Evolutionary conservation across 2,888 invertebrate genomes (phyloP).

Genomic region (Aspidapion aeneum): DNA sequence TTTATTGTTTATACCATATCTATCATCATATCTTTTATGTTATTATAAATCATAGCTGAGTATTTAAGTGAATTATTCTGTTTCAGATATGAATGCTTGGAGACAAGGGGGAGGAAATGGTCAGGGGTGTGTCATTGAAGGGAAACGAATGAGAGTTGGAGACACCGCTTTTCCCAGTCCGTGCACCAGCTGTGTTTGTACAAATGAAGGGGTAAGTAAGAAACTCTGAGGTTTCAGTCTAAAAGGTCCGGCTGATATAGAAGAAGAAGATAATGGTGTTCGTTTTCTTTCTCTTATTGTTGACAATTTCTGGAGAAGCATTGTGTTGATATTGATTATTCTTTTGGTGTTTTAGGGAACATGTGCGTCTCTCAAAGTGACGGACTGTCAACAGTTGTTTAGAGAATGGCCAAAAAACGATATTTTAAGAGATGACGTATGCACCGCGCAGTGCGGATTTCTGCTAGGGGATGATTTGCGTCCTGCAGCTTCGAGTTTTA

Average conservation of each 20-base stretch:
- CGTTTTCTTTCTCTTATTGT: too few relatives aligned
- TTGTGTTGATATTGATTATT: too few relatives aligned
- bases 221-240: neutral
- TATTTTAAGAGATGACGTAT: constrained; percentile 81
- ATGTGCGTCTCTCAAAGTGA: constrained; percentile 83
- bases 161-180: constrained; percentile 87
- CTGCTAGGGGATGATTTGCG: constrained; percentile 51
- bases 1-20: too few relatives aligned
- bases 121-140: constrained; percentile 80
- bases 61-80: neutral
- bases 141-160: constrained; percentile 72
- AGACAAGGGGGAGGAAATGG: constrained; percentile 57
- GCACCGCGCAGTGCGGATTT: constrained; percentile 86
- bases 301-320: too few relatives aligned
- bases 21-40: too few relatives aligned
- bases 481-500: neutral
- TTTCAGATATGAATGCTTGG: constrained; percentile 73
- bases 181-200: constrained; percentile 86
- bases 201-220: constrained; percentile 74
- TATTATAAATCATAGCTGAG: too few relatives aligned
- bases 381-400: constrained; percentile 79
- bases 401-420: constrained; percentile 82
- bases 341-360: constrained; percentile 63
- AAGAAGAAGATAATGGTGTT: too few relatives aligned
- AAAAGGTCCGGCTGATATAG: neutral